Evolutionary conservation across 2,888 invertebrate species (phyloP).

Genomic region (Drosophila anomelani): DNA sequence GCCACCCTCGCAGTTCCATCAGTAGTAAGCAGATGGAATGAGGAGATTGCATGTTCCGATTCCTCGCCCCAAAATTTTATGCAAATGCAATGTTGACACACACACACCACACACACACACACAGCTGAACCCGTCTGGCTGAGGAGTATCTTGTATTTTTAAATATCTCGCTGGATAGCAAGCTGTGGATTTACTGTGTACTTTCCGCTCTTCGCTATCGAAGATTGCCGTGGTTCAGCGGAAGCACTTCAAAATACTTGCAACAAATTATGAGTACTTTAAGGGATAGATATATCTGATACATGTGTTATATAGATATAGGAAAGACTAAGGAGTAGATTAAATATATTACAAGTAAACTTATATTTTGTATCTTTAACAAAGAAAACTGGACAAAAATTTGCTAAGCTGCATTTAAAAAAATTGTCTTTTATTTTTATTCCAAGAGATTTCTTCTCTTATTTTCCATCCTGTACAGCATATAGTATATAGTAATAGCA

Average conservation of each 20-base stretch:
- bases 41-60: constrained; percentile 43
- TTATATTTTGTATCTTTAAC: neutral
- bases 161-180: constrained; percentile 2
- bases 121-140: constrained; percentile 10
- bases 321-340: neutral
- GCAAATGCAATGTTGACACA: constrained; percentile 74
- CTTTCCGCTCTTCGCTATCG: neutral
- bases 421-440: neutral
- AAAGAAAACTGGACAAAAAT: too few species aligned
- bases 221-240: neutral
- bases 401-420: too few species aligned
- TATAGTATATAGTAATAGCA: too few species aligned
- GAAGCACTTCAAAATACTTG: neutral
- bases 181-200: constrained; percentile 1
- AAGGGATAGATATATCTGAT: too few species aligned
- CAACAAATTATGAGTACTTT: neutral
- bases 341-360: too few species aligned
- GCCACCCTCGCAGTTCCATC: constrained; percentile 21
- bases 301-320: neutral
- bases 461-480: neutral
- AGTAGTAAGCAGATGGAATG: constrained; percentile 11
- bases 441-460: neutral
- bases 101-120: constrained; percentile 5
- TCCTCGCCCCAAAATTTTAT: constrained; percentile 60
- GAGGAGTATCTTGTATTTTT: constrained; percentile 11